Evolutionary conservation across 2,888 invertebrate species (phyloP).

Genomic region (Scrobipalpa costella): DNA sequence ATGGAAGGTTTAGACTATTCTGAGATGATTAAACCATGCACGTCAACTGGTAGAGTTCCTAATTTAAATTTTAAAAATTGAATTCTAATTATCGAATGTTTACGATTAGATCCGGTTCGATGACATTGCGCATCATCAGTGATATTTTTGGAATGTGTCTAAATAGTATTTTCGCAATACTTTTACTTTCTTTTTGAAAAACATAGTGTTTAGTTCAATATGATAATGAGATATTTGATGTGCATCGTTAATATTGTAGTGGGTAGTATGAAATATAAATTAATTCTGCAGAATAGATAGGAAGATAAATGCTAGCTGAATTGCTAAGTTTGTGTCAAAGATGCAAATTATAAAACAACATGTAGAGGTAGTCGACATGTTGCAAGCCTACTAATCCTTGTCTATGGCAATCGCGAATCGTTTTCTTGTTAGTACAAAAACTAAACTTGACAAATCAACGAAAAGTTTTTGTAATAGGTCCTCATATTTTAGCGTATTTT

Average conservation of each 20-base stretch:
- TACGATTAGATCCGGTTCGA: constrained; percentile 44
- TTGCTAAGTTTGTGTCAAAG: too few relatives aligned
- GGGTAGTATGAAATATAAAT: too few relatives aligned
- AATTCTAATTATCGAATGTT: constrained; percentile 32
- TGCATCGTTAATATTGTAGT: too few relatives aligned
- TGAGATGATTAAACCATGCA: not conserved
- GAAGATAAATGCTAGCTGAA: too few relatives aligned
- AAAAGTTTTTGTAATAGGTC: not conserved
- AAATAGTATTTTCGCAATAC: not conserved
- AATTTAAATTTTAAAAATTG: constrained; percentile 11
- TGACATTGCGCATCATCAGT: constrained; percentile 17
- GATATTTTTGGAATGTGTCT: constrained; percentile 3
- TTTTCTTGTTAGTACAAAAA: not conserved
- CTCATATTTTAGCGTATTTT: not conserved
- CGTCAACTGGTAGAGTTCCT: not conserved
- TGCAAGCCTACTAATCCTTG: too few relatives aligned
- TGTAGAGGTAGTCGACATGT: too few relatives aligned
- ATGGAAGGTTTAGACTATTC: not conserved
- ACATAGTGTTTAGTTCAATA: constrained; percentile 7
- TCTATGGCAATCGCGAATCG: too few relatives aligned
- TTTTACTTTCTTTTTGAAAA: constrained; percentile 5
- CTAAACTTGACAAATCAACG: not conserved
- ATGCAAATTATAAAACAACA: too few relatives aligned
- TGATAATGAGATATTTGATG: not conserved
- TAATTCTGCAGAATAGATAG: too few relatives aligned